Evolutionary conservation across 1,140 invertebrate genomes (phyloP), one percentile per base, ranked within the genome.

Genomic region (Matsumurasca onukii): DNA sequence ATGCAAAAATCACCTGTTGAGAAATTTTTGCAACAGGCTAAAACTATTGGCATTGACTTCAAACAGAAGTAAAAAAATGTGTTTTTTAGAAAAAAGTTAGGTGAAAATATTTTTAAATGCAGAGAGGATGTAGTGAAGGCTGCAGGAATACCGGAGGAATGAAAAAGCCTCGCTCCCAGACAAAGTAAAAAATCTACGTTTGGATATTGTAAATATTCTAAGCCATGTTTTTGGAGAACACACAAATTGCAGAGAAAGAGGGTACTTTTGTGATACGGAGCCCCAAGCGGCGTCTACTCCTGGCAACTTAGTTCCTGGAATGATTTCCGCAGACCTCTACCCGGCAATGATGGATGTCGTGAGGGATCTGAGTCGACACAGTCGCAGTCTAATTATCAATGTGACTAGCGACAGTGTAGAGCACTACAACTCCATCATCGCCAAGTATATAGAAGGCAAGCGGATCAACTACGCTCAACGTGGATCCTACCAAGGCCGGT

Each of bases 361-460:
- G 1, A 27, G 48, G 1, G 25, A 63, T 45, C 30, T 48, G 15
- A 15, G 2, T 34, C 25, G 63, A 27, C 15, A 70, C 17, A 25
- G 57, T 13, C 34, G 62, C 9, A 48, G 24, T n/a, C n/a, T 51
- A 51, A 51, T 51, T 3, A 5, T 20, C n/a, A 22, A 51, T 51
- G n/a, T 51, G 66, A 27, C 17, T n/a, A 71, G 70, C 61, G 70
- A 71, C 55, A 24, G 9, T 3, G 70, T 49, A 15, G 70, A 71
- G 25, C 57, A 71, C 1, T 71, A 62, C 48, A 71, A 70, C 29
- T 24, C 70, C 5, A 48, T 61, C 1, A 31, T 71, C 22, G 70
- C 69, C 1, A 71, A 71, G 34, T 48, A 67, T 2, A 69, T 71
- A 55, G 70, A 69, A 3, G 70, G 70, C 12, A 71, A 71, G 31